Evolutionary conservation across 2,797 vertebrate species (phyloP).

Genomic region (Pseudomugil gertrudae): DNA sequence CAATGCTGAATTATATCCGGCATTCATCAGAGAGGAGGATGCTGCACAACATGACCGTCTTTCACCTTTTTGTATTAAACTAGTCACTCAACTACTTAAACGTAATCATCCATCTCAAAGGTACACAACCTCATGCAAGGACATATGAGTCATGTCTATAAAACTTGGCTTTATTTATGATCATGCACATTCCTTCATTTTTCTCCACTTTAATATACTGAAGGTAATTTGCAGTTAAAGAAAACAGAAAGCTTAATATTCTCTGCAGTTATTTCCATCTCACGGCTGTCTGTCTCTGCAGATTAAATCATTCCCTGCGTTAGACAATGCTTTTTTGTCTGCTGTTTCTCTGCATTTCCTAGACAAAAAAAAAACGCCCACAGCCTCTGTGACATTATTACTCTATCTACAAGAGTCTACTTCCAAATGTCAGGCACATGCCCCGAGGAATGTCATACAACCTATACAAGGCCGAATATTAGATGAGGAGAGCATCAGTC

Average conservation of each 20-base stretch:
- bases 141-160: background rate
- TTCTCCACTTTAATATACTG: constrained; percentile 13
- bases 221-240: constrained; percentile 22
- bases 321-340: constrained; percentile 56
- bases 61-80: no score
- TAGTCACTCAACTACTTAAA: no score
- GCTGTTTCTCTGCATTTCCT: constrained; percentile 41
- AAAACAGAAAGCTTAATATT: constrained; percentile 55
- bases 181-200: constrained; percentile 19
- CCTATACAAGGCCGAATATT: constrained; percentile 71
- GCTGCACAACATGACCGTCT: no score
- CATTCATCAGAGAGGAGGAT: no score
- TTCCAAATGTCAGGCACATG: constrained; percentile 78
- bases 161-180: constrained; percentile 14
- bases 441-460: constrained; percentile 70
- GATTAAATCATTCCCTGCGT: constrained; percentile 59
- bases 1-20: no score
- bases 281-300: constrained; percentile 34
- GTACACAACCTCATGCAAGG: background rate
- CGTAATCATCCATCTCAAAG: background rate
- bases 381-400: constrained; percentile 74
- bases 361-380: constrained; percentile 62
- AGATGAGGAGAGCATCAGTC: constrained; percentile 57
- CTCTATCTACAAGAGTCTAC: constrained; percentile 71
- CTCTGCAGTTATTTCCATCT: constrained; percentile 50